Base-by-base conservation (phyloP, 2,888 invertebrate species). In the Proisotoma minuta region DNA sequence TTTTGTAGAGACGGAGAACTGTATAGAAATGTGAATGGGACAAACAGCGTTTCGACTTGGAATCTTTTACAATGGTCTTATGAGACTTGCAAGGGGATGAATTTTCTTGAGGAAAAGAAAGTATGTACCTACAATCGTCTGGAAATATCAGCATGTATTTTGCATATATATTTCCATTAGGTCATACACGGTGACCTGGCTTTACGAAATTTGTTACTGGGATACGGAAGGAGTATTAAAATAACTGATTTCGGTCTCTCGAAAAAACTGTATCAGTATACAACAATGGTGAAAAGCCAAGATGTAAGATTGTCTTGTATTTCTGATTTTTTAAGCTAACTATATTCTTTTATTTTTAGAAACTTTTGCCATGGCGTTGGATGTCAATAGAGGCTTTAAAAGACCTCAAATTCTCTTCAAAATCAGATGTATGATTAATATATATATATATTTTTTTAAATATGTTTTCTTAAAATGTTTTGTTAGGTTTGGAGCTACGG, bases 161-260 rank as follows among this genome's bases (percentile, higher is more conserved):
- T 48, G 20, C 47, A 12, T 28, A 15, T 24, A 10, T 24, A 24
- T 12, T 24, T 51, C 24, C 10, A 51, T 51, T 29, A 60, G 60
- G 60, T 60, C 20, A 60, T 68, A 49, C 68, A 68, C 48, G 63
- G 65, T 1, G 68, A 68, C 34, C 54, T 68, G 5, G 65, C 68
- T 10, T 26, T 65, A 18, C 27, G 68, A 26, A 68, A 68, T 43
- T 56, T 68, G 20, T 51, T 68, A 18, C 59, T 68, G 4, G 59
- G 60, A 10, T 53, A 22, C 22, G 62, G 64, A 3, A 63, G 64
- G 49, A 40, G 43, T 23, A 64, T 64, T 15, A 67, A 67, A 39
- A 64, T 67, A n/a, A 59, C 62, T 8, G 67, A 67, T 49, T 67
- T 67, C 39, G 67, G 67, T 29, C 47, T 67, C 4, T 57, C 62